Conservation (phyloP, 1,140 invertebrate species). For the Zaprionus davidi region DNA sequence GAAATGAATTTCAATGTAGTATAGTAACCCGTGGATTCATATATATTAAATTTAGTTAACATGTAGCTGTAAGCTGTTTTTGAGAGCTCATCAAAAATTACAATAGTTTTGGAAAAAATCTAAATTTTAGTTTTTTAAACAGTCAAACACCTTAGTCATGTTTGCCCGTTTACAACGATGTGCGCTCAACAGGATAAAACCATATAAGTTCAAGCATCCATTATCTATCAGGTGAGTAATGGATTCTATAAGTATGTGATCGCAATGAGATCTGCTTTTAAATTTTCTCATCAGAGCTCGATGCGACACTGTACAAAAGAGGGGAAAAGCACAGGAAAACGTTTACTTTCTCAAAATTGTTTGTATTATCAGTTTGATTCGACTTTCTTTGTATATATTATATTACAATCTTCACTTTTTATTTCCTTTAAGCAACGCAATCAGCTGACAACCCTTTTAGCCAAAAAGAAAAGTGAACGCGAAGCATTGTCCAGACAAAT, state of each 20-base stretch:
- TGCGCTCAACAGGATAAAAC: neutral
- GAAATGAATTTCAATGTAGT: no score
- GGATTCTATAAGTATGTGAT: no score
- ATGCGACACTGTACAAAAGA: neutral
- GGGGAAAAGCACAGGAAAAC: constrained; percentile 18
- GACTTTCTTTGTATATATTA: neutral
- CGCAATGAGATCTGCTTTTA: neutral
- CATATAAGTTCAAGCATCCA: neutral
- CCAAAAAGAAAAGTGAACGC: neutral
- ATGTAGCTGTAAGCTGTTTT: no score
- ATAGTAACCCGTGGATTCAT: no score
- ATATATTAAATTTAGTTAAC: no score
- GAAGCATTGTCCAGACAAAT: neutral
- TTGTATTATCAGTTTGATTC: constrained; percentile 1
- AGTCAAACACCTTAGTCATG: neutral
- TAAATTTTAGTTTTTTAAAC: no score
- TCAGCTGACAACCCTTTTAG: neutral
- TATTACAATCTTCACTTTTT: neutral
- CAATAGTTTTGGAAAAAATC: no score
- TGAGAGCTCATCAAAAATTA: no score
- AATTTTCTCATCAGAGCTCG: neutral
- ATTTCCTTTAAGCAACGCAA: constrained; percentile 9
- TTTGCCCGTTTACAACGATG: neutral
- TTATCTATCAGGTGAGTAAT: neutral
- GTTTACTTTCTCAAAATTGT: constrained; percentile 18